Percentiles rank a stretch among this genome's conserved stretches.
Conservation (phyloP, 2,888 invertebrate genomes). For the Lumbricus terrestris region DNA sequence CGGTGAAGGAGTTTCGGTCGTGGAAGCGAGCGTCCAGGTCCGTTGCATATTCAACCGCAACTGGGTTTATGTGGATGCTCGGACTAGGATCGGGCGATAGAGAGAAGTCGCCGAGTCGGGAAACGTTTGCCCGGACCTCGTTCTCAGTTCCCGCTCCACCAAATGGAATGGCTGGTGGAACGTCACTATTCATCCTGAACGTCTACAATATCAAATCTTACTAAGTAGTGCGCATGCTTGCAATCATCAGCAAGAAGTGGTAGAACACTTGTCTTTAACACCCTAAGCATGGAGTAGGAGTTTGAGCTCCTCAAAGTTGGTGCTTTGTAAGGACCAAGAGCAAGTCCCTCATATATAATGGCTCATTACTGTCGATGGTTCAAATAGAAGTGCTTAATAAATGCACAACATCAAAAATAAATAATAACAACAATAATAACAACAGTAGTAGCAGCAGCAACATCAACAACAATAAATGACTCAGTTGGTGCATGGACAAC, state of each 20-base stretch:
- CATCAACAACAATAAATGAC: too few species aligned
- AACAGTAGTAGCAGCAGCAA: too few species aligned
- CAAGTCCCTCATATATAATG: too few species aligned
- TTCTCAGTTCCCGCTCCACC: background rate
- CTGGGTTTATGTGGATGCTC: background rate
- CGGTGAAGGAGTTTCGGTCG: background rate
- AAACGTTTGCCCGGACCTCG: background rate
- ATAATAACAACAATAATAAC: too few species aligned
- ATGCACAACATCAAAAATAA: too few species aligned
- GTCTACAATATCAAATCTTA: background rate
- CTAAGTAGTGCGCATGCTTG: background rate
- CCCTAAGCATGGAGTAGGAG: too few species aligned
- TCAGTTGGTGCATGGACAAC: background rate
- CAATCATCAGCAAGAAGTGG: background rate
- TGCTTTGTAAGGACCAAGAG: too few species aligned
- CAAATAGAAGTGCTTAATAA: too few species aligned
- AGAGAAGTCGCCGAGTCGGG: background rate
- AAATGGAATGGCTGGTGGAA: background rate
- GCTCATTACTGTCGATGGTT: too few species aligned
- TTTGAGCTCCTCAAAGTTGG: too few species aligned
- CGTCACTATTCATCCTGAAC: background rate
- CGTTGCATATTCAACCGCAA: background rate
- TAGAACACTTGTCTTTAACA: too few species aligned
- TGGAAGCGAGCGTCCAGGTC: background rate
- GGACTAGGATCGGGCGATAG: constrained; percentile 13